A percentile compares a stretch with the other conserved stretches of the same genome.
Evolutionary conservation across 1,140 invertebrate genomes (phyloP).

Genomic region (Hormaphis cornu): DNA sequence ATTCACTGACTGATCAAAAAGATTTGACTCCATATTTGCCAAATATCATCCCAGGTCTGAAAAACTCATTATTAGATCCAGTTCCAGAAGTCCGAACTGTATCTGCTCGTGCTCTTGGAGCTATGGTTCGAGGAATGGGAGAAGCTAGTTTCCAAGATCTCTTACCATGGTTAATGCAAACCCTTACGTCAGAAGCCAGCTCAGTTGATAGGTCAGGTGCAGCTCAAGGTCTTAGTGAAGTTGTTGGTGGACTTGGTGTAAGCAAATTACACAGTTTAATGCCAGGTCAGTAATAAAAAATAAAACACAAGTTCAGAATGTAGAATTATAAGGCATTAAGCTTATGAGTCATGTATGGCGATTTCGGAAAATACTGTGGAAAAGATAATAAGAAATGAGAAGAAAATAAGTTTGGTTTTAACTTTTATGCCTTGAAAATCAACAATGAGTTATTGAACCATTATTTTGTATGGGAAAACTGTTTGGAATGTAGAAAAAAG

Average conservation of each 20-base stretch:
- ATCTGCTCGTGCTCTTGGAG: conserved; percentile 86
- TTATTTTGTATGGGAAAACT: no score
- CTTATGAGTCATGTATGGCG: no score
- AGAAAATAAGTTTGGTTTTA: background rate
- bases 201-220: conserved; percentile 95
- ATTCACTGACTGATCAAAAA: conserved; percentile 96
- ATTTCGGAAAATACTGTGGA: no score
- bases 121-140: conserved; percentile 95
- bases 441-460: no score
- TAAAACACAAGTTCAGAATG: background rate
- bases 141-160: conserved; percentile 90
- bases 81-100: conserved; percentile 92
- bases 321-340: no score
- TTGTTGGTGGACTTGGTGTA: conserved; percentile 89
- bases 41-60: conserved; percentile 92
- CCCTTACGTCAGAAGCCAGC: conserved; percentile 88
- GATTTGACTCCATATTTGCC: conserved; percentile 94
- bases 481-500: no score
- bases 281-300: conserved; percentile 52
- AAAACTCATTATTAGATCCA: conserved; percentile 91
- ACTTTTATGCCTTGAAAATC: background rate
- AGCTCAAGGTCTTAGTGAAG: conserved; percentile 91
- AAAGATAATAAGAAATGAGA: background rate
- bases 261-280: conserved; percentile 92
- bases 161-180: conserved; percentile 96